These are phyloP conservation scores for Melanotaenia maccullochi DNA, from an alignment of 2,797 vertebrate species.

Conservation along the genomic window DNA sequence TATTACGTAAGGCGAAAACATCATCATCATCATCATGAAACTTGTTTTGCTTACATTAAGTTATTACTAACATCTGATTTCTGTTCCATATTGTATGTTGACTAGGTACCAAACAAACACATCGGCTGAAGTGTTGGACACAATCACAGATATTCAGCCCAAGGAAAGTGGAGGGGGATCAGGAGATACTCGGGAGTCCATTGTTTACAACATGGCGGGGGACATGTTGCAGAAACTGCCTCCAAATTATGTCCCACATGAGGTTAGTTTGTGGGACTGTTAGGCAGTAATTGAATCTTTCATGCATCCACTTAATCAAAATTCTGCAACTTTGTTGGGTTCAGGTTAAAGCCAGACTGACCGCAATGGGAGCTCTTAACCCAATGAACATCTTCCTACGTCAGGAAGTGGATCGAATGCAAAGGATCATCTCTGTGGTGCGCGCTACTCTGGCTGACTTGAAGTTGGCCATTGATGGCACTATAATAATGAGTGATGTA, in stretches of 20 bases:
- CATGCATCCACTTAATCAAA: conserved; percentile 2
- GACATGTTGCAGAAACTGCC: conserved; percentile 89
- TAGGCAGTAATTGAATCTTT: background rate
- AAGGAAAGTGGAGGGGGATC: conserved; percentile 84
- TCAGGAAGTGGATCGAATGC: conserved; percentile 90
- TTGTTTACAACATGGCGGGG: conserved; percentile 83
- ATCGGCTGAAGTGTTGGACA: conserved; percentile 84
- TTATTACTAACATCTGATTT: background rate
- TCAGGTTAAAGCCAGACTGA: conserved; percentile 81
- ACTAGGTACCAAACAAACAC: conserved; percentile 87
- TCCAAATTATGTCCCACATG: conserved; percentile 83
- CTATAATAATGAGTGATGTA: conserved; percentile 86
- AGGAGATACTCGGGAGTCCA: conserved; percentile 85
- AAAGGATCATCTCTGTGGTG: conserved; percentile 83
- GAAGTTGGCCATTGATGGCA: conserved; percentile 88
- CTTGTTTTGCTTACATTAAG: background rate
- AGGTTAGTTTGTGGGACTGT: conserved; percentile 70
- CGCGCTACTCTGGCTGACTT: conserved; percentile 83
- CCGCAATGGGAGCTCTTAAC: conserved; percentile 87
- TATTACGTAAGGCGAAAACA: conserved; percentile 58
- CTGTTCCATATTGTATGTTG: conserved; percentile 21
- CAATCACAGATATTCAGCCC: conserved; percentile 89
- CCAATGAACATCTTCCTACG: conserved; percentile 90
- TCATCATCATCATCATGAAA: background rate
- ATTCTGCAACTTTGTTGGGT: conserved; percentile 15